These are phyloP conservation scores for Oncorhynchus kisutch DNA, from an alignment of 2,113 vertebrate genomes.

Conservation along the genomic window DNA sequence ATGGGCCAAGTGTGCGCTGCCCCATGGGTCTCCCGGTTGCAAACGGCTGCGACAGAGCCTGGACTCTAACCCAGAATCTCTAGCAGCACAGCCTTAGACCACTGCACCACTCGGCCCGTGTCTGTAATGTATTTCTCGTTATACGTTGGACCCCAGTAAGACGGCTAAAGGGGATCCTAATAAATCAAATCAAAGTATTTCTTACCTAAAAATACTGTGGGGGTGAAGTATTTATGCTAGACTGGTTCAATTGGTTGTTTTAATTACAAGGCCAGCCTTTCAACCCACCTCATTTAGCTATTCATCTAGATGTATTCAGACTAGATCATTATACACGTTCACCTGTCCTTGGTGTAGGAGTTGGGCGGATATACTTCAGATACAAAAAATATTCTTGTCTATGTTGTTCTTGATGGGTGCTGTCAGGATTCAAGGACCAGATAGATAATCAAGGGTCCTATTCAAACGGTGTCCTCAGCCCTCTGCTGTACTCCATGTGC, in stretches of 20 bases:
- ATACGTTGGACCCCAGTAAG: too few relatives aligned
- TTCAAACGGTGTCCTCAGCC: neutral
- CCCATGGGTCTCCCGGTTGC: too few relatives aligned
- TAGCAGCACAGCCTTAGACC: too few relatives aligned
- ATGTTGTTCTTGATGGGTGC: neutral
- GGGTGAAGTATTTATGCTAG: too few relatives aligned
- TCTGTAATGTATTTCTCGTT: too few relatives aligned
- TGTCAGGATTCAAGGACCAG: neutral
- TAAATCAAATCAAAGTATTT: slow-evolving; percentile 18
- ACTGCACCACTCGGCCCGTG: too few relatives aligned
- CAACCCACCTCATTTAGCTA: neutral
- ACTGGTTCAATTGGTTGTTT: neutral
- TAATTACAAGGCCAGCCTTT: neutral
- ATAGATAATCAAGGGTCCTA: neutral
- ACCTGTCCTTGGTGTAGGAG: neutral
- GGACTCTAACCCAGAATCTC: too few relatives aligned
- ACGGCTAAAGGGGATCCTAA: too few relatives aligned
- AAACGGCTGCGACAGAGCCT: too few relatives aligned
- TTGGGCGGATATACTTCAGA: neutral
- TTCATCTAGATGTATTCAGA: neutral
- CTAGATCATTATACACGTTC: neutral
- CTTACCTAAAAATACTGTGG: neutral
- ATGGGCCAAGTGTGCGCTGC: too few relatives aligned
- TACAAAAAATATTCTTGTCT: neutral
- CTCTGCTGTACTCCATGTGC: too few relatives aligned